A percentile compares a stretch with the other conserved stretches of the same genome.
phyloP scores from a whole-genome alignment of 2,888 invertebrate genomes.

The Pantelozetes paolii region DNA sequence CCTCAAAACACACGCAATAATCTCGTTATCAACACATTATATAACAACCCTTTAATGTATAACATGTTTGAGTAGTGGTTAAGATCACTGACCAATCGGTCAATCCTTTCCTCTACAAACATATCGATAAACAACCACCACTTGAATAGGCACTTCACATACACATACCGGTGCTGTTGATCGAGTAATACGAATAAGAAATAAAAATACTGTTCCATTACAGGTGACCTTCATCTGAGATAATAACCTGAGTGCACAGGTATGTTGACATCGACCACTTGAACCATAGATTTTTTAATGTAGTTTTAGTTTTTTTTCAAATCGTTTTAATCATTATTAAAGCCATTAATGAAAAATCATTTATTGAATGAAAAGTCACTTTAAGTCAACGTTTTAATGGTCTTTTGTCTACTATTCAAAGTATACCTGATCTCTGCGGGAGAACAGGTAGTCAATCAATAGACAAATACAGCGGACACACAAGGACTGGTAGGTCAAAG shows the following conservation, averaged over 20 bases:
- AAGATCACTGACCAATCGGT: constrained; percentile 27
- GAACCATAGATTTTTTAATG: not conserved
- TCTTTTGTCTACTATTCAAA: too few species aligned
- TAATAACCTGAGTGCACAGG: constrained; percentile 10
- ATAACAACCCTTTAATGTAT: not conserved
- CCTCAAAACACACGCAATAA: too few species aligned
- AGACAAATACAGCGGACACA: too few species aligned
- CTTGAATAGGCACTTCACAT: not conserved
- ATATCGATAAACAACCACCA: not conserved
- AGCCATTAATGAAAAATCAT: not conserved
- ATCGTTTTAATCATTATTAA: not conserved
- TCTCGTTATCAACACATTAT: not conserved
- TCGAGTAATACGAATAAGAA: not conserved
- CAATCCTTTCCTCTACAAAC: not conserved
- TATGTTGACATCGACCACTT: constrained; percentile 22
- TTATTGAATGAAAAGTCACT: too few species aligned
- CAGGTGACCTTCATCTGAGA: constrained; percentile 28
- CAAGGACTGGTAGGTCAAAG: too few species aligned
- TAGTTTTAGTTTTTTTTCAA: not conserved
- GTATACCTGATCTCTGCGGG: too few species aligned
- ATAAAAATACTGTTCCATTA: not conserved
- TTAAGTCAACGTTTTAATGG: too few species aligned
- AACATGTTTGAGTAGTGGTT: constrained; percentile 1
- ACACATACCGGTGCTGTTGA: not conserved
- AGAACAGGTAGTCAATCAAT: too few species aligned